Percentiles rank a stretch among this genome's conserved stretches.
Evolutionary conservation across 2,888 invertebrate genomes (phyloP).

Genomic region (Melanostoma mellinum): DNA sequence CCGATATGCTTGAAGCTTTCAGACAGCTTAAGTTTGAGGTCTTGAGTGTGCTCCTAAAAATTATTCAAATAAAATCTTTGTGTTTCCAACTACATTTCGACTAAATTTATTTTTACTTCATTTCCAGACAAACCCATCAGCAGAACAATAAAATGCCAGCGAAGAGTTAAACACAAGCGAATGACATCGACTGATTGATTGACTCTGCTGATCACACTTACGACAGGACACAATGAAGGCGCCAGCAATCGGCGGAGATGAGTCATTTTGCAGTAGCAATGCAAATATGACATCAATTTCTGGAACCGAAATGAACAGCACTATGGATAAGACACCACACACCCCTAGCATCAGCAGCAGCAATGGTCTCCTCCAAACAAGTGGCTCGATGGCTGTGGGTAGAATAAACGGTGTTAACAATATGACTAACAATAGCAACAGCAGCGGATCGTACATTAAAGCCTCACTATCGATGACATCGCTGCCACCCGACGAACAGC

Average conservation of each 20-base stretch:
- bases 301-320: constrained; percentile 41
- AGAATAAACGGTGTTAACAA: constrained; percentile 41
- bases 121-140: constrained; percentile 51
- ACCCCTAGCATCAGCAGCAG: constrained; percentile 29
- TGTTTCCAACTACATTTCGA: too few species aligned
- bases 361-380: constrained; percentile 18
- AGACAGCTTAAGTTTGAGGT: too few species aligned
- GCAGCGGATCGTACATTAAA: constrained; percentile 76
- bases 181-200: constrained; percentile 49
- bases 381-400: constrained; percentile 1
- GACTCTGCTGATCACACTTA: constrained; percentile 39
- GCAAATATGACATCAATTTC: constrained; percentile 52
- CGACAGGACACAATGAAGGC: constrained; percentile 61
- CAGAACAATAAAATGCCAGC: constrained; percentile 27
- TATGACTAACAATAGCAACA: constrained; percentile 32
- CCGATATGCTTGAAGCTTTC: too few species aligned
- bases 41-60: too few species aligned
- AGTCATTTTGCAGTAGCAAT: constrained; percentile 58
- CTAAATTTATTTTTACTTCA: constrained; percentile 12
- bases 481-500: constrained; percentile 86
- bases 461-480: constrained; percentile 88
- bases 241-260: constrained; percentile 52
- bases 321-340: constrained; percentile 58
- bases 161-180: constrained; percentile 27
- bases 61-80: too few species aligned